Evolutionary conservation across 2,797 vertebrate genomes (phyloP).

Genomic region (Xenopus petersii): DNA sequence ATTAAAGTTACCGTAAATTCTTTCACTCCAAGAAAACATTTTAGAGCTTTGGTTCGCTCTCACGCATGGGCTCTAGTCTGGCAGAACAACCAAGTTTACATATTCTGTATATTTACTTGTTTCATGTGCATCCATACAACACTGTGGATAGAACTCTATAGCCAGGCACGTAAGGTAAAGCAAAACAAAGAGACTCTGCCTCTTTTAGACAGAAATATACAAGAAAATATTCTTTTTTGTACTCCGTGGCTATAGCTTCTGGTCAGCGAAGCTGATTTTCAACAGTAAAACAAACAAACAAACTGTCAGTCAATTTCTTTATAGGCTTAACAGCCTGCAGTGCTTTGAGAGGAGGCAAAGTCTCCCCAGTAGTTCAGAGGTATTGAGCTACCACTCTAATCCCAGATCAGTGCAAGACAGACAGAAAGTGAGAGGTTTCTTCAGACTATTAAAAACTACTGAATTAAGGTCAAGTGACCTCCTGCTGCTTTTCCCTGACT

Average conservation of each 20-base stretch:
- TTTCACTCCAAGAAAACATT: too few relatives aligned
- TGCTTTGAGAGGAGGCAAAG: conserved; percentile 10
- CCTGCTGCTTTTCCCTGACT: neutral
- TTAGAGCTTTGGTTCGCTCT: too few relatives aligned
- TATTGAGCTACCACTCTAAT: conserved; percentile 9
- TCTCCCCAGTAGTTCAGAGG: conserved; percentile 4
- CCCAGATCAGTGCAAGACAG: conserved; percentile 12
- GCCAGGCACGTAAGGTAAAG: too few relatives aligned
- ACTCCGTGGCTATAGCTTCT: neutral
- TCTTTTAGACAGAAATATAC: neutral
- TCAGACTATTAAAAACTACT: neutral
- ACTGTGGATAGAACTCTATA: too few relatives aligned
- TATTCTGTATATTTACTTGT: too few relatives aligned
- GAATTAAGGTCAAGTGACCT: conserved; percentile 25
- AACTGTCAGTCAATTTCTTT: conserved; percentile 11
- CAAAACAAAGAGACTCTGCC: too few relatives aligned
- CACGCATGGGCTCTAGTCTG: too few relatives aligned
- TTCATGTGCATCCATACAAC: too few relatives aligned
- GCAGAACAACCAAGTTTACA: too few relatives aligned
- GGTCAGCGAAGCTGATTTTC: conserved; percentile 26
- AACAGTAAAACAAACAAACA: conserved; percentile 28
- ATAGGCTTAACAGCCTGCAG: conserved; percentile 20
- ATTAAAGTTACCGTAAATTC: too few relatives aligned
- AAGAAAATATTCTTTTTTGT: conserved; percentile 1
- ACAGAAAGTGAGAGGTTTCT: conserved; percentile 5